Base-by-base conservation (phyloP, 2,888 invertebrate species). In the Galerucella nymphaeae region DNA sequence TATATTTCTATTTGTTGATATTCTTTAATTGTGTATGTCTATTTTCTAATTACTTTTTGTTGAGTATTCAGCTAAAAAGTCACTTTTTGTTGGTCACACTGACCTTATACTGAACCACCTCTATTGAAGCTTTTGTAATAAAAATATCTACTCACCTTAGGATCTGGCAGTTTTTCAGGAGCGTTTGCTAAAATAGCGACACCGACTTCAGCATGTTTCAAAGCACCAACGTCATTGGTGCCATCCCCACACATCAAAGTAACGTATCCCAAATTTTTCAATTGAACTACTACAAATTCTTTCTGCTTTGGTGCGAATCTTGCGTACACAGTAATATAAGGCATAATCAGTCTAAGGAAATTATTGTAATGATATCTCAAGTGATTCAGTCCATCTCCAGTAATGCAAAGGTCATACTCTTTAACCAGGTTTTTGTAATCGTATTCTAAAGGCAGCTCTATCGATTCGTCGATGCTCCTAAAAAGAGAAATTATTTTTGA, bases 201-300 rank as follows among this genome's bases (percentile, higher is more conserved):
- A 62, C 97, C 97, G n/a, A 92, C 98, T 87, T 99, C 94, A 45
- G 99, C 98, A 87, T 99, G 99, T 87, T 99, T 99, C 65, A 99
- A 88, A 5, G 98, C 98, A 18, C 99, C 99, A 13, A 99, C 99
- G 87, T 99, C 99, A 86, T 99, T 99, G 1, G 99, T 99, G 69
- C 99, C 99, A 88, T 99, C 99, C 2, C 99, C 99, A 84, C 99
- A 99, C 99, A 99, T 99, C 2, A 99, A 89, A 0, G 98, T 97
- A 4, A 91, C 91, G 83, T 92, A 96, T 5, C 99, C 99, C 13
- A 95, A 88, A 42, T 92, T 90, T 85, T 97, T 98, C 67, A 99
- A 87, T 5, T 94, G 92, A 10, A 96, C 94, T 58, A 99, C 93
- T 2, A 99, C 94, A 83, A 93, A 94, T 87, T 99, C 99, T 87